Conservation (phyloP, 2,888 invertebrate species). For the Phengaris alcon region DNA sequence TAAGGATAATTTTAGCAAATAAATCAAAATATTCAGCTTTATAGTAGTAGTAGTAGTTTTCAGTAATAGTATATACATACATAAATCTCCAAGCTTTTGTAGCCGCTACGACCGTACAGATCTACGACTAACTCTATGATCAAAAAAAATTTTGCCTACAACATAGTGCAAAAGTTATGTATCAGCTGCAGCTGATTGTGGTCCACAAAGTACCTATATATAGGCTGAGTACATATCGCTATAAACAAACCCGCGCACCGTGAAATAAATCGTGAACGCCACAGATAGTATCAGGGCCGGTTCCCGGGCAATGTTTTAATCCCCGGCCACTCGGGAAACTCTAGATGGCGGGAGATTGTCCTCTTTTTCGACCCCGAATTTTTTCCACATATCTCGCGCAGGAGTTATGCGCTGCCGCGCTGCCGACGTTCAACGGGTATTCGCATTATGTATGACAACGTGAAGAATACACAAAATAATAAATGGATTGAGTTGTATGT, state of each 20-base stretch:
- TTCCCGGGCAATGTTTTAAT: conserved; percentile 67
- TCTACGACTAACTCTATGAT: too few species aligned
- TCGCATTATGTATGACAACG: conserved; percentile 32
- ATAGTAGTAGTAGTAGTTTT: background rate
- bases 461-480: background rate
- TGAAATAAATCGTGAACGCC: conserved; percentile 41
- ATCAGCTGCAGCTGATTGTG: too few species aligned
- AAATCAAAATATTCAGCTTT: background rate
- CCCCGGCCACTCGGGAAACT: conserved; percentile 58
- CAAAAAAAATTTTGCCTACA: too few species aligned
- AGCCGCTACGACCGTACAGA: too few species aligned
- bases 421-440: conserved; percentile 57
- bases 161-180: too few species aligned
- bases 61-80: too few species aligned
- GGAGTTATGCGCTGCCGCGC: conserved; percentile 50
- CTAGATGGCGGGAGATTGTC: conserved; percentile 48
- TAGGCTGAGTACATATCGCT: background rate
- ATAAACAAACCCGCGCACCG: conserved; percentile 34
- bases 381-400: conserved; percentile 44
- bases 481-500: background rate
- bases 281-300: conserved; percentile 39
- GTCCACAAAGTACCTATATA: too few species aligned
- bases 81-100: too few species aligned
- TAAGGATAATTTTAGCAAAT: background rate
- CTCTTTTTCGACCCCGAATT: conserved; percentile 32